Conservation (phyloP, 2,797 vertebrate species). For the Ambastaia sidthimunki region DNA sequence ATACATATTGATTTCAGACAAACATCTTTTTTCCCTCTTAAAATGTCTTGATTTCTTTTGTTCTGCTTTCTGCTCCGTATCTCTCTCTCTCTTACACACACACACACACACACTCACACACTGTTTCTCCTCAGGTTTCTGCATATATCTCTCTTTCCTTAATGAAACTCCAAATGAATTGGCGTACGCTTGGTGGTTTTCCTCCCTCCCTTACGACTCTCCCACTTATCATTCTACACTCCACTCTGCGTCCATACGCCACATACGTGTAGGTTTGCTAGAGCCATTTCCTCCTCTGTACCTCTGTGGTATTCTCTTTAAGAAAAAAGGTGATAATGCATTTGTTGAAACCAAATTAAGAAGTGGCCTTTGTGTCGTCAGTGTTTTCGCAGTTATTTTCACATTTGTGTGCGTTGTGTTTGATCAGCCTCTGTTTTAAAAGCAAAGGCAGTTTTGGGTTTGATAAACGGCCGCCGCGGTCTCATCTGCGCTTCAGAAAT, state of each 20-base stretch:
- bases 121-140: neutral
- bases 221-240: constrained; percentile 55
- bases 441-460: constrained; percentile 34
- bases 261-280: constrained; percentile 47
- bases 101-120: neutral
- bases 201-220: constrained; percentile 30
- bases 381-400: constrained; percentile 47
- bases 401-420: constrained; percentile 42
- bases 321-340: constrained; percentile 26
- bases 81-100: neutral
- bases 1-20: constrained; percentile 80
- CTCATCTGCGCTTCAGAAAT: neutral
- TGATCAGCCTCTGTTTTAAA: neutral
- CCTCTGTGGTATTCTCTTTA: constrained; percentile 12
- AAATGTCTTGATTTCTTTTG: constrained; percentile 81
- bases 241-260: constrained; percentile 43
- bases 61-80: constrained; percentile 61
- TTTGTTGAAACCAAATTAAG: constrained; percentile 21
- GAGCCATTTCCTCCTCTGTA: neutral
- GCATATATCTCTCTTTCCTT: neutral
- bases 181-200: constrained; percentile 21
- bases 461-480: neutral
- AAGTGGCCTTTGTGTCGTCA: neutral
- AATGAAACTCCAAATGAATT: constrained; percentile 26
- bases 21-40: constrained; percentile 66